Evolutionary conservation across 2,888 invertebrate species (phyloP).

Genomic region (Tholera decimalis): DNA sequence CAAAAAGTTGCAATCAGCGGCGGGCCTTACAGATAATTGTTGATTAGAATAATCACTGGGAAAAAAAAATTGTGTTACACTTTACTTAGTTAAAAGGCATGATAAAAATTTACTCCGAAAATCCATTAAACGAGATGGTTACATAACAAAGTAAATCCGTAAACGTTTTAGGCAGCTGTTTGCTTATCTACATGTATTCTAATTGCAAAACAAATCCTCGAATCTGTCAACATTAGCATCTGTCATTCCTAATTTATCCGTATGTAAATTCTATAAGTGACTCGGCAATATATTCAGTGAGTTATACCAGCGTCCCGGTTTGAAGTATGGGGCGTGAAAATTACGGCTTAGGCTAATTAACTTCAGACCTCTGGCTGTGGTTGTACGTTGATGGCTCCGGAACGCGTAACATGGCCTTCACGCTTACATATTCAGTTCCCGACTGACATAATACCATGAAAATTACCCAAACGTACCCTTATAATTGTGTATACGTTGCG

Average conservation of each 20-base stretch:
- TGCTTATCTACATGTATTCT: not conserved
- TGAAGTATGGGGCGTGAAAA: constrained; percentile 57
- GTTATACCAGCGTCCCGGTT: constrained; percentile 32
- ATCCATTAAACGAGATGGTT: not conserved
- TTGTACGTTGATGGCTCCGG: constrained; percentile 53
- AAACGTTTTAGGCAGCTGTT: constrained; percentile 1
- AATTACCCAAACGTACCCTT: constrained; percentile 44
- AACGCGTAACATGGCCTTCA: constrained; percentile 49
- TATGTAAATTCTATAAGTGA: constrained; percentile 46
- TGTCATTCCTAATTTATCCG: constrained; percentile 33
- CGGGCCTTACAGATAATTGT: too few relatives aligned
- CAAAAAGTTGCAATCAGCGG: too few relatives aligned
- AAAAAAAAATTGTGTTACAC: too few relatives aligned
- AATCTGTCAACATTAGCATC: constrained; percentile 16
- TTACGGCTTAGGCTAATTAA: constrained; percentile 63
- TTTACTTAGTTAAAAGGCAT: too few relatives aligned
- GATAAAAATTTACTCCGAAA: too few relatives aligned
- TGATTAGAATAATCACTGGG: too few relatives aligned
- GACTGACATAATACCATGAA: constrained; percentile 54
- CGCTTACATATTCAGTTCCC: constrained; percentile 53
- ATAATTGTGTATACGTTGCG: constrained; percentile 10
- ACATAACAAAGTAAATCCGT: not conserved
- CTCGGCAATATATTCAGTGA: constrained; percentile 37
- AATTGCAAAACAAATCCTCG: constrained; percentile 17
- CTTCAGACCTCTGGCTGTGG: constrained; percentile 55